Base-by-base conservation (phyloP, 2,113 vertebrate genomes). In the Melanostigma gelatinosum region DNA sequence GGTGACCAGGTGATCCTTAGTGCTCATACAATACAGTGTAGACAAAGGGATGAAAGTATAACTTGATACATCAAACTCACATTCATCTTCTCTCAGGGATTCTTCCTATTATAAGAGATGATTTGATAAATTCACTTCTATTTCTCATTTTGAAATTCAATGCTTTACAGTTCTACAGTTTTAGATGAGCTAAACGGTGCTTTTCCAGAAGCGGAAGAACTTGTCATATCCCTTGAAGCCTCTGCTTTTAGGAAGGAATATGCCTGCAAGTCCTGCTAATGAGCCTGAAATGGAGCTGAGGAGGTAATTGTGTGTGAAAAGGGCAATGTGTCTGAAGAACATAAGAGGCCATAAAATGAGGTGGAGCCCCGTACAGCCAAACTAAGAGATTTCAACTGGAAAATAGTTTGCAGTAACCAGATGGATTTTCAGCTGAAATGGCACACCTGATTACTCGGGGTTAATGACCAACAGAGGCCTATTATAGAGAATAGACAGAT, bases 231-330 rank as follows among this genome's bases (percentile, higher is more conserved):
- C 70, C 77, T 66, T 55, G 46, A 79, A 77, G 44, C 61, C 61
- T 64, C 69, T 85, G 74, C 50, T 89, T 77, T 86, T 74, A 75
- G 71, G 79, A 71, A 61, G 75, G 78, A 58, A 77, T 72, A 63
- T 82, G 44, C 62, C 77, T 69, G 62, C 18, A 77, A 73, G 79
- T 57, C 79, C 20, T 77, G 48, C 80, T 92, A 91, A 92, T 91
- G 91, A 92, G 82, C 67, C 82, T 86, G 84, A 87, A 91, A 92
- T 67, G 52, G 85, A 91, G 81, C 74, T 57, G 84, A 85, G 79
- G 72, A 84, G 82, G 79, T 90, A 92, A 93, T 89, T 89, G 77
- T 1, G 83, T 89, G 91, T 91, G 88, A 90, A 91, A 91, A 92
- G 88, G 87, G 77, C 83, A 89, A 93, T 83, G 91, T 82, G 73